Evolutionary conservation across 2,888 invertebrate genomes (phyloP).

Genomic region (Ennomos erosarius): DNA sequence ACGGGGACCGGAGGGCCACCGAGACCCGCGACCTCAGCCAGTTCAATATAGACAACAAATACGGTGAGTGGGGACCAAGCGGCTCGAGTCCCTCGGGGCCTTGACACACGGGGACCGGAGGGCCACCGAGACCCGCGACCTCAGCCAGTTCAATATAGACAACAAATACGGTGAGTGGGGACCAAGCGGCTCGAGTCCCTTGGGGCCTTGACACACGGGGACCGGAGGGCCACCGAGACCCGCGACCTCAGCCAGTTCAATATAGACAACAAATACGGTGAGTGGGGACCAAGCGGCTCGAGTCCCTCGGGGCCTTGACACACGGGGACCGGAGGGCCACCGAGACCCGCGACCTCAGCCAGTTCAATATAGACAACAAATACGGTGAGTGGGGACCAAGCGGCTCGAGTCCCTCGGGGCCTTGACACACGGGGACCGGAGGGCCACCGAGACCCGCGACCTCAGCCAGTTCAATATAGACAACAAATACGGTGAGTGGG

Average conservation of each 20-base stretch:
- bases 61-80: constrained; percentile 88
- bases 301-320: constrained; percentile 98
- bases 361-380: constrained; percentile 99
- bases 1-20: constrained; percentile 98
- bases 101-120: constrained; percentile 99
- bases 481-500: constrained; percentile 89
- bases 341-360: constrained; percentile 97
- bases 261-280: constrained; percentile 96
- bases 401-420: constrained; percentile 98
- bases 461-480: constrained; percentile 99
- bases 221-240: constrained; percentile 98
- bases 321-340: constrained; percentile 99
- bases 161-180: constrained; percentile 89
- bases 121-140: constrained; percentile 98
- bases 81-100: constrained; percentile 97
- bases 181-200: constrained; percentile 97
- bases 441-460: constrained; percentile 98
- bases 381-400: constrained; percentile 87
- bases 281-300: constrained; percentile 92
- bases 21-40: constrained; percentile 98
- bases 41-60: constrained; percentile 99
- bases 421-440: constrained; percentile 98
- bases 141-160: constrained; percentile 99
- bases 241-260: constrained; percentile 99
- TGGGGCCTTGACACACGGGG: constrained; percentile 99